Evolutionary conservation across 2,113 vertebrate genomes (phyloP), one percentile per base, ranked within the genome.

Genomic region (Varanus komodoensis): DNA sequence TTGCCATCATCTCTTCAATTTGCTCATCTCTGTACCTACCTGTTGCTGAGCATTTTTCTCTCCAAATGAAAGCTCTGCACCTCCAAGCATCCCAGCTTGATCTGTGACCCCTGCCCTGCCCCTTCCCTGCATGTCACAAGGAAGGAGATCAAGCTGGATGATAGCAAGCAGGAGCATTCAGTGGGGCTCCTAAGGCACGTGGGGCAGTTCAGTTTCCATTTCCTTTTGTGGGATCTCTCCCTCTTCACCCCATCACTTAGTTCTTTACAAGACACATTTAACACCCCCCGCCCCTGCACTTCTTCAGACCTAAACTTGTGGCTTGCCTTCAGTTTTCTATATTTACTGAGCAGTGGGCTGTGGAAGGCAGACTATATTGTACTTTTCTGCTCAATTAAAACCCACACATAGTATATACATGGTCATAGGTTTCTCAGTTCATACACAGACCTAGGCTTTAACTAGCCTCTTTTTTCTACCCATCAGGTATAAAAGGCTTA

Each of bases 251-350:
- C 19, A 8, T 14, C 64, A 12, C 32, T 23, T 50, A 3, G 29
- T 50, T 50, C 71, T 52, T 67, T 68, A 85, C 44, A 85, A 71
- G 48, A 3, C 83, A 29, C 50, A 27, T 85, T 50, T 71, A 52
- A 15, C 50, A n/a, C 12, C 15, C 44, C 2, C 27, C 57, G n/a
- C n/a, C 38, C 38, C 38, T 44, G 38, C 38, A 44, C 38, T 74
- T 86, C 91, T 34, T 74, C 87, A 91, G 85, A 89, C 85, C n/a
- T 84, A 15, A 5, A 25, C 11, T 6, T 44, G 29, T 88, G 91
- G 27, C 84, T 95, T 94, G 80, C 71, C 87, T 84, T 73, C 23
- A 48, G 0, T 25, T 25, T 91, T 91, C 75, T 93, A 1, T 86
- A 91, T 86, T 23, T 67, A 69, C 54, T 69, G 85, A n/a, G n/a